A percentile compares a stretch with the other conserved stretches of the same genome.
phyloP scores from a whole-genome alignment of 1,140 invertebrate species.

The Drosophila elegans region DNA sequence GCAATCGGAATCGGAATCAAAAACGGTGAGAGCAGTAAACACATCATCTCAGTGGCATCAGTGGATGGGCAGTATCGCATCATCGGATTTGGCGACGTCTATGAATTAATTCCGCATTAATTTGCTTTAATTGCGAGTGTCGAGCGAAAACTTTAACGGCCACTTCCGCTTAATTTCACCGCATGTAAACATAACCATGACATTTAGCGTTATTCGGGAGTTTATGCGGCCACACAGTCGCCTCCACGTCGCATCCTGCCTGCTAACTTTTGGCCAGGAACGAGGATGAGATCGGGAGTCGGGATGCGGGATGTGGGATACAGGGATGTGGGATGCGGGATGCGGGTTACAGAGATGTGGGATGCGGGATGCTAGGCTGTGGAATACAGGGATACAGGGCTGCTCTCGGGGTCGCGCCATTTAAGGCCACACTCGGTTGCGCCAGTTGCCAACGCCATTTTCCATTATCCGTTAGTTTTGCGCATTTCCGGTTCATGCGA shows the following conservation, averaged over 20 bases:
- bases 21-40: slow-evolving; percentile 20
- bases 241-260: not conserved
- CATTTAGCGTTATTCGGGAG: slow-evolving; percentile 73
- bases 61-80: not conserved
- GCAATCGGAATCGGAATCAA: not conserved
- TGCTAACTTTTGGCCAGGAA: slow-evolving; percentile 2
- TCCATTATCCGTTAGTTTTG: slow-evolving; percentile 82
- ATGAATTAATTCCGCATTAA: slow-evolving; percentile 70
- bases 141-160: slow-evolving; percentile 57
- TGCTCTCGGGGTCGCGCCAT: slow-evolving; percentile 47
- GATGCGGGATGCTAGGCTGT: not conserved
- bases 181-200: slow-evolving; percentile 82
- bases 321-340: not conserved
- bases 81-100: slow-evolving; percentile 14
- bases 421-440: slow-evolving; percentile 66
- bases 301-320: not conserved
- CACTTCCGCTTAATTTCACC: slow-evolving; percentile 74
- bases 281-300: not conserved
- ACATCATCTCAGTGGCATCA: slow-evolving; percentile 21
- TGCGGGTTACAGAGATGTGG: too few relatives aligned
- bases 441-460: slow-evolving; percentile 68
- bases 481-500: slow-evolving; percentile 75
- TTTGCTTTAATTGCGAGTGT: slow-evolving; percentile 70
- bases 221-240: slow-evolving; percentile 51
- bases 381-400: not conserved